Base-by-base conservation (phyloP, 1,140 invertebrate genomes). In the Euwallacea fornicatus region DNA sequence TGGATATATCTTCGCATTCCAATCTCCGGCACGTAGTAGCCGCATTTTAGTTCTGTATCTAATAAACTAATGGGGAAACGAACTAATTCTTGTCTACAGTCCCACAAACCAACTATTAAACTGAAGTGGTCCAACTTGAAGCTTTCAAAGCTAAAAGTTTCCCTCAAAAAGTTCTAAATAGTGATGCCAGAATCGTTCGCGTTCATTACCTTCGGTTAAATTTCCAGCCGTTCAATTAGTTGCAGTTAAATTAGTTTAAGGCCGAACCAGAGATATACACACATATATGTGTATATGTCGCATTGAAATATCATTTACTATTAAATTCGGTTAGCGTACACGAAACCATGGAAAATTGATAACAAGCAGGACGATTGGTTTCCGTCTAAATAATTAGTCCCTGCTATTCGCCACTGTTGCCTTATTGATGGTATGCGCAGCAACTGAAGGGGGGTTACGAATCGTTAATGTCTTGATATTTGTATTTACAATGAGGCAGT, bases 1-100 rank as follows among this genome's bases (percentile, higher is more conserved):
- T 44, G 42, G 42, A 58, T 53, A 58, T 66, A 58, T 58, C 65
- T 66, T 46, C 54, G 42, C 53, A 58, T 56, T 11, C 21, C 7
- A 33, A 16, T 50, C 33, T 8, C 54, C 33, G 13, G 46, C 13
- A 66, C 43, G 58, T 66, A 33, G 21, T 4, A 4, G 21, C 21
- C 21, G 21, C 21, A 33, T 33, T 33, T 33, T 33, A 33, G 21
- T 33, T 33, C 21, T 33, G 21, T 33, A 1, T 33, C 46, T 50
- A 50, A 50, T 50, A 50, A 50, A 50, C 46, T 50, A 11, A 50
- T 13, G 9, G 13, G 2, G 9, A 13, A 50, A 13, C 46, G 13
- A 50, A 50, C 9, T 50, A 50, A 50, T 50, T 50, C 46, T 11
- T 13, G 46, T 11, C 13, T 50, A 13, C 46, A 13, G 9, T 50